Conservation (phyloP, 1,140 invertebrate genomes). For the Drosophila aff. region DNA sequence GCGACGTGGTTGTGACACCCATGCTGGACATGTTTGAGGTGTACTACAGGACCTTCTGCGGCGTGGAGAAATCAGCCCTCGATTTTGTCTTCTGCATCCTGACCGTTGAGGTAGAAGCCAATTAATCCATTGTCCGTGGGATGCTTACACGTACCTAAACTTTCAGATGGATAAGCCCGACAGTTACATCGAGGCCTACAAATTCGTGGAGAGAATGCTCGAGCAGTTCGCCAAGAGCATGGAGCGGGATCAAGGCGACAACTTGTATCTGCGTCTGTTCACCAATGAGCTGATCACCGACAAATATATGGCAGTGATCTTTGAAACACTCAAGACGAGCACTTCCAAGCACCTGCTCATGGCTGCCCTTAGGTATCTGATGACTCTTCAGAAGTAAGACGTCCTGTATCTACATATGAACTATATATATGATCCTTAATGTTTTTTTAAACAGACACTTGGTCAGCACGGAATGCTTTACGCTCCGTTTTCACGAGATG, state of each 20-base stretch:
- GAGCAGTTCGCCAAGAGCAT: constrained; percentile 20
- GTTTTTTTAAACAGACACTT: constrained; percentile 30
- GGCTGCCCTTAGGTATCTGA: constrained; percentile 48
- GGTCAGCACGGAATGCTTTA: constrained; percentile 48
- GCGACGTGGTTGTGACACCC: constrained; percentile 27
- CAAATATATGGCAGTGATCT: constrained; percentile 51
- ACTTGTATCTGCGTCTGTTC: constrained; percentile 14
- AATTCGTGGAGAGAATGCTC: constrained; percentile 44
- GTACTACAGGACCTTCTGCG: constrained; percentile 45
- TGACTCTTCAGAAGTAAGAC: constrained; percentile 46
- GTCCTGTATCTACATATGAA: no score
- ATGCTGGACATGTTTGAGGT: constrained; percentile 56
- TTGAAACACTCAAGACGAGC: constrained; percentile 24
- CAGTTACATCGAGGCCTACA: constrained; percentile 32
- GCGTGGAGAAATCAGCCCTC: constrained; percentile 28
- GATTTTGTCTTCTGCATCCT: constrained; percentile 45
- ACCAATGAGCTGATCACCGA: constrained; percentile 6
- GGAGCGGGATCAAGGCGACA: constrained; percentile 9
- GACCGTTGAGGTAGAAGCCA: constrained; percentile 20
- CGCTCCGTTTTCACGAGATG: constrained; percentile 47
- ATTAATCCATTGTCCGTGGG: not conserved
- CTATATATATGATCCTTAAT: not conserved
- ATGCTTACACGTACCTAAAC: not conserved
- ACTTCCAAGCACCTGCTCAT: constrained; percentile 25
- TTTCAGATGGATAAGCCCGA: constrained; percentile 31